Evolutionary conservation across 2,113 vertebrate genomes (phyloP).

Genomic region (Gambusia holbrooki): DNA sequence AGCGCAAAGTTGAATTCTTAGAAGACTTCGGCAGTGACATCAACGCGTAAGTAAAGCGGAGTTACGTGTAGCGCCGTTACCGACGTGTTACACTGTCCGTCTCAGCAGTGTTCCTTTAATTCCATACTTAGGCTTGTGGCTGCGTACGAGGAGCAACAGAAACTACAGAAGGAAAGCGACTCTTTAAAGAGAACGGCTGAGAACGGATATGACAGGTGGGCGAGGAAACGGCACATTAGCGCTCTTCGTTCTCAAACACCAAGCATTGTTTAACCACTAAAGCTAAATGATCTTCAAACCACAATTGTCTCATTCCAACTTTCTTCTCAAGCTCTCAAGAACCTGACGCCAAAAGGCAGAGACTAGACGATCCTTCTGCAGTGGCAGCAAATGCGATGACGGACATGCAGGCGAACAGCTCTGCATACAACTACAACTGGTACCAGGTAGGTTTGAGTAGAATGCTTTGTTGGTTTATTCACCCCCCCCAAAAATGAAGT

Average conservation of each 20-base stretch:
- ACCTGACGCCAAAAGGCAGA: constrained; percentile 90
- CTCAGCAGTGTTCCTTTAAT: background rate
- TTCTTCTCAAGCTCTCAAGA: constrained; percentile 78
- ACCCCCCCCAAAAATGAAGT: background rate
- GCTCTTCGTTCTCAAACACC: background rate
- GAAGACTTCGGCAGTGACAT: constrained; percentile 98
- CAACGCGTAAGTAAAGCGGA: constrained; percentile 83
- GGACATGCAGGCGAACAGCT: constrained; percentile 87
- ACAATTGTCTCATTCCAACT: constrained; percentile 9
- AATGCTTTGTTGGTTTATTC: background rate
- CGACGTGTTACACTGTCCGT: accelerated
- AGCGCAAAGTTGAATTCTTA: constrained; percentile 96
- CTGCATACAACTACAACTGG: constrained; percentile 97
- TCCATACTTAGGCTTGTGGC: constrained; percentile 84
- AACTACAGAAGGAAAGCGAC: constrained; percentile 92
- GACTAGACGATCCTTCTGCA: constrained; percentile 83
- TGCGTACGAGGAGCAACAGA: constrained; percentile 91
- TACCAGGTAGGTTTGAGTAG: constrained; percentile 82
- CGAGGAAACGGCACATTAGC: constrained; percentile 3
- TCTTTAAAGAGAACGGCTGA: constrained; percentile 90
- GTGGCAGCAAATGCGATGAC: constrained; percentile 80
- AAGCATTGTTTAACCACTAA: background rate
- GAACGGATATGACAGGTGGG: constrained; percentile 85
- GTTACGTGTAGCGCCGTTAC: background rate
- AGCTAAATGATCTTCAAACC: background rate